Conservation (phyloP, 2,113 vertebrate species). For the Tachysurus fulvidraco region DNA sequence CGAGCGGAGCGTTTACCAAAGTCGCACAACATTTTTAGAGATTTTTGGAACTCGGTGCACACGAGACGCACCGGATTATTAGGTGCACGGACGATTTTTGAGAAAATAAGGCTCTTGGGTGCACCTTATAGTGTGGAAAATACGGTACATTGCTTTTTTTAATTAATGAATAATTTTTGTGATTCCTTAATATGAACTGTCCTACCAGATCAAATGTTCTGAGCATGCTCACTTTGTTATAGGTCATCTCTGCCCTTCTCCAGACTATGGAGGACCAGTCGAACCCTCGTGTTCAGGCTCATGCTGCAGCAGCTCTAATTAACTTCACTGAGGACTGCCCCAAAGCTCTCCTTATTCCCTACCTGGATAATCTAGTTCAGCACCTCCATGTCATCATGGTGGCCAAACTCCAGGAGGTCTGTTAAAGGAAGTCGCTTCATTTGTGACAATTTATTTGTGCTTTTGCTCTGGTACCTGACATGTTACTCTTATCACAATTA, state of each 20-base stretch:
- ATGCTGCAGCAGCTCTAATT: conserved; percentile 94
- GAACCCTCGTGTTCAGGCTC: conserved; percentile 95
- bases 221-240: background rate
- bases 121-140: no score
- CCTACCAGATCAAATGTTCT: background rate
- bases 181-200: background rate
- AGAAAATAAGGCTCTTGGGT: no score
- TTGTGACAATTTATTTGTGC: background rate
- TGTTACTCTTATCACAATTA: background rate
- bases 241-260: conserved; percentile 93
- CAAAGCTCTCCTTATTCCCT: conserved; percentile 89
- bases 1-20: no score
- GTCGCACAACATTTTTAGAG: no score
- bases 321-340: conserved; percentile 99
- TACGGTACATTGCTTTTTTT: no score
- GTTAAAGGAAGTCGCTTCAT: background rate
- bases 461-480: background rate
- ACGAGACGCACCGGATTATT: no score
- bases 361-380: conserved; percentile 92
- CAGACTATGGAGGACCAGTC: conserved; percentile 97
- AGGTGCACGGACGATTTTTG: no score
- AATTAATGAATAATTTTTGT: background rate
- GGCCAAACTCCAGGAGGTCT: conserved; percentile 93
- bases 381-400: conserved; percentile 97
- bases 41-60: no score